Evolutionary conservation across 2,888 invertebrate species (phyloP), one percentile per base, ranked within the genome.

Genomic region (Macrosoma leucophasiata): DNA sequence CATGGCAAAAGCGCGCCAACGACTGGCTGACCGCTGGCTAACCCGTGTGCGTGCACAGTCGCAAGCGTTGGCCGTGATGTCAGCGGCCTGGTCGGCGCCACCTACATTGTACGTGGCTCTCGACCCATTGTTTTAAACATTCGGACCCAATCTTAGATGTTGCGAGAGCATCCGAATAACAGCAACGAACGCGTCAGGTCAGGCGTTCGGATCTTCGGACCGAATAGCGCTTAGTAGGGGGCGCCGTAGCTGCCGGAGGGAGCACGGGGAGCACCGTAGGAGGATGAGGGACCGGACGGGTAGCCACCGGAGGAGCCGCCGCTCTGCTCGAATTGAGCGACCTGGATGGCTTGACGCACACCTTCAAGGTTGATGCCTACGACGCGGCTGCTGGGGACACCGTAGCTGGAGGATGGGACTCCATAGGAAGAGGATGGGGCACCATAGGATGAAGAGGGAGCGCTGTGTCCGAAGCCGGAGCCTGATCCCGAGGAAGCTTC

Each of bases 341-440:
- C 94, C 71, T 94, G 94, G 77, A 94, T 91, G 53, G 93, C 94
- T 58, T 93, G 94, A 59, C 92, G 91, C 60, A 94, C 91, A 45
- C 92, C 93, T 58, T 94, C 94, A 46, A 94, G 89, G 75, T 93
- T 91, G 74, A 94, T 90, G 49, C 94, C 94, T 50, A 93, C 92
- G 34, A 94, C 93, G 53, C 91, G 88, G 48, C 84, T 60, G 71
- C 77, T 58, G 39, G 92, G 92, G 35, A 81, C 89, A 29, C 91
- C 91, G 55, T 91, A 91, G 46, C 82, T 61, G 74, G 90, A 45
- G 14, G 79, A 76, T 2, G 81, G 81, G 20, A 85, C 90, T 42
- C 91, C 91, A 73, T 91, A 91, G 41, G 84, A 84, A 0, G 90
- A 84, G 28, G 90, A 89, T 37, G 91, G 91, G 33, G 82, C 89